Conservation (phyloP, 2,113 vertebrate genomes). For the Pollimyrus isidori region DNA sequence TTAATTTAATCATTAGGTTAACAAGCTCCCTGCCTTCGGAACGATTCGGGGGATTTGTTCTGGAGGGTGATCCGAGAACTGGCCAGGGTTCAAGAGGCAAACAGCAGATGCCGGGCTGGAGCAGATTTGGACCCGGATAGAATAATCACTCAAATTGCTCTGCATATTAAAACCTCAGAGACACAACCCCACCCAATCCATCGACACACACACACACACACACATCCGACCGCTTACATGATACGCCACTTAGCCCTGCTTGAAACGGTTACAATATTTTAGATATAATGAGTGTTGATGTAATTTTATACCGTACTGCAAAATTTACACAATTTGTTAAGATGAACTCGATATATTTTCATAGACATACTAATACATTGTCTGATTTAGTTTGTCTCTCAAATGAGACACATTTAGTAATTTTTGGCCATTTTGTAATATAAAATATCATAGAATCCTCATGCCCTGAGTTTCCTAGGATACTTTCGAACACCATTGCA, state of each 20-base stretch:
- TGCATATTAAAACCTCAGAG: slow-evolving; percentile 68
- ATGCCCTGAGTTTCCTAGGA: neutral
- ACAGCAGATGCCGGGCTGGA: slow-evolving; percentile 52
- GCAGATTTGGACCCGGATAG: slow-evolving; percentile 71
- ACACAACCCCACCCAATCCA: neutral
- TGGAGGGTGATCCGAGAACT: slow-evolving; percentile 85
- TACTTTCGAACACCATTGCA: neutral
- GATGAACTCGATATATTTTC: neutral
- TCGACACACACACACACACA: neutral
- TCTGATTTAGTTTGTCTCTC: neutral
- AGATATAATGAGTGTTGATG: neutral
- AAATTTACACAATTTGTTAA: neutral
- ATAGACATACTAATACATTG: neutral
- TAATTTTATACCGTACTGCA: neutral
- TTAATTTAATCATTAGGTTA: slow-evolving; percentile 98
- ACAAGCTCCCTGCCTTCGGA: slow-evolving; percentile 86
- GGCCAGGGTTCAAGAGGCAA: slow-evolving; percentile 65
- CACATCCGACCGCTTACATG: neutral
- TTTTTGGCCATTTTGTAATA: neutral
- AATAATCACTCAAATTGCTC: slow-evolving; percentile 77
- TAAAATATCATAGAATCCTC: neutral
- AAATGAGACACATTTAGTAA: neutral
- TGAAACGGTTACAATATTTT: neutral
- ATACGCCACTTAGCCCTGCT: neutral
- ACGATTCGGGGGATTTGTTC: slow-evolving; percentile 90